Percentiles rank a stretch among this genome's conserved stretches.
Evolutionary conservation across 2,888 invertebrate species (phyloP).

Genomic region (Steinernema carpocapsae): DNA sequence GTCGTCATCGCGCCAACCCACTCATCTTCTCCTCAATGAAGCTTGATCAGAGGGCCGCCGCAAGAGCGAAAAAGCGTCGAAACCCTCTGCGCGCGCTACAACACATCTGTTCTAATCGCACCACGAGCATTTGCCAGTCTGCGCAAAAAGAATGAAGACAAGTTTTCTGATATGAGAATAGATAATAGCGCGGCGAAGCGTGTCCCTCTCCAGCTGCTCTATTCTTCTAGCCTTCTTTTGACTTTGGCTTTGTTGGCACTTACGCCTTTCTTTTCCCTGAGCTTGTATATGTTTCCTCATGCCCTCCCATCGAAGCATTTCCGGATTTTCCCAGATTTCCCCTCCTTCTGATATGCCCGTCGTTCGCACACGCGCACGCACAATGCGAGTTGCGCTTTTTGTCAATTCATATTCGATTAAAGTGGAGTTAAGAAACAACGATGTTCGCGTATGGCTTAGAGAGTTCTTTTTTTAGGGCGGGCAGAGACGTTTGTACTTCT

Average conservation of each 20-base stretch:
- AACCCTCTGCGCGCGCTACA: background rate
- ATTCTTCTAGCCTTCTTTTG: background rate
- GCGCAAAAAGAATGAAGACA: constrained; percentile 5
- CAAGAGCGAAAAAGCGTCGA: background rate
- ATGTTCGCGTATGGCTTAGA: background rate
- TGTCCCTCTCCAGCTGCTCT: constrained; percentile 27
- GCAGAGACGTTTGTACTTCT: no score
- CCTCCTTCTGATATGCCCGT: constrained; percentile 13
- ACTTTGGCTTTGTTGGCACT: no score
- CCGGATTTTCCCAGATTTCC: constrained; percentile 10
- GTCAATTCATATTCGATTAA: constrained; percentile 34
- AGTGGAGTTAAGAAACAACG: background rate
- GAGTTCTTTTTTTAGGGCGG: background rate
- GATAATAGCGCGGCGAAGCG: constrained; percentile 30
- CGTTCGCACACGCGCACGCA: no score
- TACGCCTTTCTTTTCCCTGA: no score
- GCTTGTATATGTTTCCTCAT: no score
- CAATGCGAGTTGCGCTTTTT: background rate
- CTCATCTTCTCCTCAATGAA: background rate
- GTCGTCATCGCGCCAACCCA: background rate
- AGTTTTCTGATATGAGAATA: constrained; percentile 24
- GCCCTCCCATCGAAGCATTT: no score
- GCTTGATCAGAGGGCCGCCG: background rate
- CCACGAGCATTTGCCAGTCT: background rate
- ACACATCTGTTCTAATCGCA: constrained; percentile 9